Evolutionary conservation across 2,888 invertebrate species (phyloP), one percentile per base, ranked within the genome.

Genomic region (Phanerotoma sp.): DNA sequence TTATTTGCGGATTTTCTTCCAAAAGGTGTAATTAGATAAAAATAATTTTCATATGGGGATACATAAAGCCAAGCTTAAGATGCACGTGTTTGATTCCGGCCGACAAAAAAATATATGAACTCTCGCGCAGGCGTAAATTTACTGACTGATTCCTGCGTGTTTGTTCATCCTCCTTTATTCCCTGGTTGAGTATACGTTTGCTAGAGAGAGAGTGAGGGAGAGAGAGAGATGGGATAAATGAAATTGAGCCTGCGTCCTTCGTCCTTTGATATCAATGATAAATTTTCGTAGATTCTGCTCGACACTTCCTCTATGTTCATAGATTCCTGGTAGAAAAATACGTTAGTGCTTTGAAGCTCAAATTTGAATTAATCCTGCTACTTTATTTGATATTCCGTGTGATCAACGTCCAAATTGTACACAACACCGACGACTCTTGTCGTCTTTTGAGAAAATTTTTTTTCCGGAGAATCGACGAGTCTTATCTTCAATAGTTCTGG

Each of bases 291-390:
- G 15, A 37, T 15, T 5, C 11, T 11, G 9, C 47, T 18, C 52
- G 9, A 13, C 21, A 51, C 50, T 63, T 71, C 64, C 54, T 37
- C 37, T 10, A 6, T 2, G 4, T 21, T 50, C 58, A 64, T 74
- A 62, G 30, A 66, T 55, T 56, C 74, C 73, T 74, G 69, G 46
- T 71, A 62, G 61, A 63, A 70, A 72, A 70, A 65, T 69, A 70
- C 69, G 71, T 62, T 60, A 50, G 60, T 64, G 69, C 73, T 74
- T 74, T 74, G 73, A 74, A 73, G 72, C 71, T 72, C 69, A 62
- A 71, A 68, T 70, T 66, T 62, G 63, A 66, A 67, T 67, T 70
- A 72, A 73, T 72, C 68, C 69, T 69, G 68, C 69, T 70, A 70
- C 60, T 62, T 48, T 45, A 33, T 41, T 21, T 47, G 45, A 33